Evolutionary conservation across 2,113 vertebrate genomes (phyloP).

Genomic region (Toxostoma redivivum): DNA sequence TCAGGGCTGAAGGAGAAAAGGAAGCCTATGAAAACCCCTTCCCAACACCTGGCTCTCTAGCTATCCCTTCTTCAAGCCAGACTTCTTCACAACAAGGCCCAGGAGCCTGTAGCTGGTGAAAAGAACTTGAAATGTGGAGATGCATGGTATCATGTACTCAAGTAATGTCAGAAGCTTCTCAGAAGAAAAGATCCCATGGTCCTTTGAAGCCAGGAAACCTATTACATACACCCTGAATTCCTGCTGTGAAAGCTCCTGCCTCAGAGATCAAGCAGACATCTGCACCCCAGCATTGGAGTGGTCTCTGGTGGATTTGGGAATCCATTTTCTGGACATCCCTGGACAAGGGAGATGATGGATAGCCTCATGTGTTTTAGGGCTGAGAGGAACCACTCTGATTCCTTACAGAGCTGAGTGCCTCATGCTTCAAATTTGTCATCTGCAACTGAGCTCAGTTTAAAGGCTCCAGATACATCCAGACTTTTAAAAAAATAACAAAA

Average conservation of each 20-base stretch:
- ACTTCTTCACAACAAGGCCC: not conserved
- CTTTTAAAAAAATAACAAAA: not conserved
- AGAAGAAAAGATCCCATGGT: not conserved
- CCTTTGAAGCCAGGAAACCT: not conserved
- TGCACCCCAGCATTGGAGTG: not conserved
- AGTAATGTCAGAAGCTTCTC: not conserved
- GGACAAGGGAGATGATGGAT: not conserved
- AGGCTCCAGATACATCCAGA: not conserved
- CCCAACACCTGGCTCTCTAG: not conserved
- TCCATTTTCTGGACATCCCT: not conserved
- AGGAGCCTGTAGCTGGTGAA: not conserved
- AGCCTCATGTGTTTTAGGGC: not conserved
- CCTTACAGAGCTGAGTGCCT: not conserved
- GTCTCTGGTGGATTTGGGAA: not conserved
- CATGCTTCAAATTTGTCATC: not conserved
- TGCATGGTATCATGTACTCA: not conserved
- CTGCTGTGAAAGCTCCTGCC: not conserved
- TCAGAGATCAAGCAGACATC: not conserved
- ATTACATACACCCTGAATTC: not conserved
- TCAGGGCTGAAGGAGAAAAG: not conserved
- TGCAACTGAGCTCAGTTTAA: not conserved
- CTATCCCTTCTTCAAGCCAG: not conserved
- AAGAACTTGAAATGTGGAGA: not conserved
- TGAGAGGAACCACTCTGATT: not conserved
- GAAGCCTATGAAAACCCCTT: not conserved